Evolutionary conservation across 1,140 invertebrate genomes (phyloP).

Genomic region (Brachystomella parvula): DNA sequence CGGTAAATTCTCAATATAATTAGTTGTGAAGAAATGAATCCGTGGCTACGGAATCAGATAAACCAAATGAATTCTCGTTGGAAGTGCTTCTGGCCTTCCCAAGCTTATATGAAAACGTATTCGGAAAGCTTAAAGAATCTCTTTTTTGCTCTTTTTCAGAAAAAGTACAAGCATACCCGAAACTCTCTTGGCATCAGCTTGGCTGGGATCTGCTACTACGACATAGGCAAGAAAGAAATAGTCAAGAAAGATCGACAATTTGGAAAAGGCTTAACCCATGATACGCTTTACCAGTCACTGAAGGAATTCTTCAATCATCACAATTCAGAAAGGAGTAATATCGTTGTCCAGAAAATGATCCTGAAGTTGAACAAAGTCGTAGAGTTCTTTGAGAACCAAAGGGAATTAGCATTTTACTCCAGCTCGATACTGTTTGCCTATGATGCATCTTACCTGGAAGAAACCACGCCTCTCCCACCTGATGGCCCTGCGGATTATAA

Average conservation of each 20-base stretch:
- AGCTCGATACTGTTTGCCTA: slow-evolving; percentile 25
- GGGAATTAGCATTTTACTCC: slow-evolving; percentile 17
- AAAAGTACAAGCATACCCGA: slow-evolving; percentile 22
- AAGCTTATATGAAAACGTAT: too few species aligned
- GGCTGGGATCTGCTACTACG: slow-evolving; percentile 24
- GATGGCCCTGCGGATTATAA: not conserved
- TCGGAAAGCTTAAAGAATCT: too few species aligned
- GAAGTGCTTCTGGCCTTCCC: too few species aligned
- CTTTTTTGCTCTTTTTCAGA: too few species aligned
- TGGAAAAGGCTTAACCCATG: slow-evolving; percentile 5
- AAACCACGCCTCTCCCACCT: not conserved
- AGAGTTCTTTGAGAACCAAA: slow-evolving; percentile 4
- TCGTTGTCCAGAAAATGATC: not conserved
- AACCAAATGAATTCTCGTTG: too few species aligned
- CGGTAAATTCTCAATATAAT: slow-evolving; percentile 15
- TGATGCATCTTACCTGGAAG: slow-evolving; percentile 8
- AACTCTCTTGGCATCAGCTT: slow-evolving; percentile 19
- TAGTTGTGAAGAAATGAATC: too few species aligned
- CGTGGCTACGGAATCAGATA: too few species aligned
- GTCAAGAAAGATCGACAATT: slow-evolving; percentile 16
- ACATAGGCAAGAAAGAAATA: not conserved
- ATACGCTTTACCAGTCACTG: not conserved
- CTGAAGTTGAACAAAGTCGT: not conserved
- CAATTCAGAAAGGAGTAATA: not conserved
- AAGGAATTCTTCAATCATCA: slow-evolving; percentile 15